phyloP scores from a whole-genome alignment of 2,113 vertebrate species.

The Heptranchias perlo region DNA sequence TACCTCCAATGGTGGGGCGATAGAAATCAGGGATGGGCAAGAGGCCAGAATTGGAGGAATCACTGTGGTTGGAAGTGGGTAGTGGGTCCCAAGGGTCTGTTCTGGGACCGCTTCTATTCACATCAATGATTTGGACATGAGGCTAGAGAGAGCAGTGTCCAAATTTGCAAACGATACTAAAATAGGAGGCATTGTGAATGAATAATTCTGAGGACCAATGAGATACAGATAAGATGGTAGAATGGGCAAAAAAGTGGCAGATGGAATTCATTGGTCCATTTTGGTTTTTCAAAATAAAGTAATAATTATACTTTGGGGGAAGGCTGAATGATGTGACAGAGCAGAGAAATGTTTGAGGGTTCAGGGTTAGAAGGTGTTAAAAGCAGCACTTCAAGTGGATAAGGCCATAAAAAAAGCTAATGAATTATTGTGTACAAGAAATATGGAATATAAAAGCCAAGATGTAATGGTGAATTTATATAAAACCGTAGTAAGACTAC shows the following conservation, averaged over 20 bases:
- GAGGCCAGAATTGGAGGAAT: not conserved
- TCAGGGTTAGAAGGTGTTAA: not conserved
- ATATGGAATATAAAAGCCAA: not conserved
- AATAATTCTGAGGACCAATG: too few relatives aligned
- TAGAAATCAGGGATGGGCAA: not conserved
- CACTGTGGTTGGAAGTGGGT: not conserved
- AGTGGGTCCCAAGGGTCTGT: not conserved
- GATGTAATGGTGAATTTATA: not conserved
- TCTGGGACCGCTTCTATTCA: not conserved
- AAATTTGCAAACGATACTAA: too few relatives aligned
- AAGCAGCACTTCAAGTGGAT: not conserved
- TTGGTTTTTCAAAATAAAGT: too few relatives aligned
- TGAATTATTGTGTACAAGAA: not conserved
- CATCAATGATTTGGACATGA: not conserved
- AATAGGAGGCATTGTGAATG: too few relatives aligned
- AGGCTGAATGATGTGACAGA: too few relatives aligned
- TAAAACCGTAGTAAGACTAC: too few relatives aligned
- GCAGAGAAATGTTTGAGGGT: not conserved
- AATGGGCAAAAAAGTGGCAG: too few relatives aligned
- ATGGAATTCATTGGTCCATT: too few relatives aligned
- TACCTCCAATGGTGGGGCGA: not conserved
- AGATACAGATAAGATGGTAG: too few relatives aligned
- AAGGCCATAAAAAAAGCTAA: not conserved
- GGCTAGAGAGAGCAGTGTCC: too few relatives aligned
- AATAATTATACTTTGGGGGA: too few relatives aligned